These are phyloP conservation scores for Neotoxoptera formosana DNA, from an alignment of 1,140 invertebrate genomes.

Conservation along the genomic window DNA sequence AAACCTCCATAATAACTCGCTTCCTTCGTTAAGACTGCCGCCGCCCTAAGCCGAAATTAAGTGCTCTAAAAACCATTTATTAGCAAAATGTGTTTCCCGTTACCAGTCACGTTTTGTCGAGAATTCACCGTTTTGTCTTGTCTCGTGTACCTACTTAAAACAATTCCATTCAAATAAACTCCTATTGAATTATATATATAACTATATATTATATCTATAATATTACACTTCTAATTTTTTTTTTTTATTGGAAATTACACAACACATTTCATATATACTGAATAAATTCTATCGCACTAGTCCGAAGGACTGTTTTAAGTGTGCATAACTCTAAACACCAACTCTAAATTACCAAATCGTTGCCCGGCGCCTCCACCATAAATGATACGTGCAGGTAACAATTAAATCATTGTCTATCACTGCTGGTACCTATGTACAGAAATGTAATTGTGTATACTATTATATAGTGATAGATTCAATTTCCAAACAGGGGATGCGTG, in stretches of 20 bases:
- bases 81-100: conserved; percentile 14
- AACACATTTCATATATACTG: neutral
- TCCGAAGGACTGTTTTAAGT: neutral
- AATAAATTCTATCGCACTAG: neutral
- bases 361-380: too few relatives aligned
- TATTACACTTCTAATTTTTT: neutral
- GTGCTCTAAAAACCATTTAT: conserved; percentile 22
- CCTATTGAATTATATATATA: too few relatives aligned
- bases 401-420: too few relatives aligned
- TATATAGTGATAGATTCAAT: too few relatives aligned
- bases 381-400: too few relatives aligned
- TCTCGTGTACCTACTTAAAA: neutral
- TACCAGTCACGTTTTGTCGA: neutral
- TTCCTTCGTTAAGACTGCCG: neutral
- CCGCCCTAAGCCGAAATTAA: conserved; percentile 28
- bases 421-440: too few relatives aligned
- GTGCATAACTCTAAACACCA: neutral
- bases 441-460: too few relatives aligned
- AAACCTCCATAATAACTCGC: neutral
- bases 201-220: neutral
- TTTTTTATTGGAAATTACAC: neutral
- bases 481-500: too few relatives aligned
- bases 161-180: neutral
- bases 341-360: neutral
- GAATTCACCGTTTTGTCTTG: neutral